Percentiles rank a stretch among this genome's conserved stretches.
phyloP scores from a whole-genome alignment of 1,140 invertebrate species.

The Paramacrobiotus metropolitanus region DNA sequence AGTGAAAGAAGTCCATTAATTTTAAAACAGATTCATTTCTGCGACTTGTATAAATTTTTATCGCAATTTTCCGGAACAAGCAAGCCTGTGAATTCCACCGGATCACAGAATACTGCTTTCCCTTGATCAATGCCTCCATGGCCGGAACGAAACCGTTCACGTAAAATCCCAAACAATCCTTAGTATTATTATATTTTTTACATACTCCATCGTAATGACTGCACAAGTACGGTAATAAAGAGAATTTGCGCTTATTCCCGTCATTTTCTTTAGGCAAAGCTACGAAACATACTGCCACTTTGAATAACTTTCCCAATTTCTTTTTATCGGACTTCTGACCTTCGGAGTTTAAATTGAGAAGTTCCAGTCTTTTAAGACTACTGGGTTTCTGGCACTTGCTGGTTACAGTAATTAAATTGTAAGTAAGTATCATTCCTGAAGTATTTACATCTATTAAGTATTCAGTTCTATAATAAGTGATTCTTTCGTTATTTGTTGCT shows the following conservation, averaged over 20 bases:
- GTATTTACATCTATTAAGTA: too few relatives aligned
- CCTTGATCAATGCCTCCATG: neutral
- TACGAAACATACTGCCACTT: neutral
- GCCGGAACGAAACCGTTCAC: neutral
- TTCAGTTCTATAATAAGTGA: too few relatives aligned
- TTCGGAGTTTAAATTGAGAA: neutral
- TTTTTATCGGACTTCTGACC: neutral
- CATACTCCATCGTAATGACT: neutral
- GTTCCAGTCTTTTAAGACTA: neutral
- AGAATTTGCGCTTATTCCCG: neutral
- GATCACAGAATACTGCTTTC: neutral
- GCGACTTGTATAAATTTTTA: neutral
- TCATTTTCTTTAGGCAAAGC: neutral
- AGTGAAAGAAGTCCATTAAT: too few relatives aligned
- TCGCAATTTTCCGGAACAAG: neutral
- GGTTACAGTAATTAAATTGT: too few relatives aligned
- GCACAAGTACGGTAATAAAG: neutral
- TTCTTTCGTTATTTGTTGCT: too few relatives aligned
- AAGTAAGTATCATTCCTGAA: too few relatives aligned
- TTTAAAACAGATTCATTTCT: neutral
- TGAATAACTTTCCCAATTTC: neutral
- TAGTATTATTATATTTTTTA: too few relatives aligned
- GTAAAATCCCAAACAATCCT: neutral
- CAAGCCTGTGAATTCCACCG: neutral
- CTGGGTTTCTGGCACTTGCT: too few relatives aligned